Evolutionary conservation across 1,140 invertebrate species (phyloP), one percentile per base, ranked within the genome.

Genomic region (Drosophila parvula): DNA sequence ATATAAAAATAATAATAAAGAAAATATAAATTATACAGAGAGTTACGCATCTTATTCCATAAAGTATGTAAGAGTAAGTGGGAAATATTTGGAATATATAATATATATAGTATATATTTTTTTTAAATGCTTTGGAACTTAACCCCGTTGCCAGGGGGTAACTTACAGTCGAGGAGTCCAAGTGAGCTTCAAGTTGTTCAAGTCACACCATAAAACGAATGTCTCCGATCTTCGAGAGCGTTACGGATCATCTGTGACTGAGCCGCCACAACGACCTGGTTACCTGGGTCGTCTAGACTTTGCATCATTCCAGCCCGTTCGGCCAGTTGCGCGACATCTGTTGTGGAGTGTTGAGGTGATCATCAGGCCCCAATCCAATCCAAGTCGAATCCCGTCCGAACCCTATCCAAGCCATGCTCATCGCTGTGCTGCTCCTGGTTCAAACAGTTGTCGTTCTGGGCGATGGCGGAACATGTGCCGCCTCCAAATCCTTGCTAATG

Each of bases 281-380:
- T 48, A 50, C n/a, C 30, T 8, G 67, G 48, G 30, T 41, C n/a
- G 30, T 11, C 16, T 22, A 71, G 65, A 71, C 43, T 71, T 50
- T 43, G 30, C 28, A 16, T 22, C 10, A 18, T 32, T 18, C 36
- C 18, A 32, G 32, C 9, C 28, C 28, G 28, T 10, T 30, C 11
- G 28, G 12, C 34, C 22, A 71, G 69, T 71, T 71, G 41, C 6
- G 43, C 51, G 28, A 14, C 51, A 50, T 59, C 65, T 50, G 51
- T 71, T n/a, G 51, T 34, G 43, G 30, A 48, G 53, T 8, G 22
- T 28, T 57, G 51, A 59, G 44, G 65, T 71, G 69, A 36, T 71
- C n/a, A n/a, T n/a, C n/a, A n/a, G n/a, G n/a, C n/a, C 41, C 9
- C 32, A 34, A 8, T 34, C 32, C 9, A n/a, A 41, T 38, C 30